These are phyloP conservation scores for Apamea anceps DNA, from an alignment of 2,888 invertebrate genomes.

Conservation along the genomic window DNA sequence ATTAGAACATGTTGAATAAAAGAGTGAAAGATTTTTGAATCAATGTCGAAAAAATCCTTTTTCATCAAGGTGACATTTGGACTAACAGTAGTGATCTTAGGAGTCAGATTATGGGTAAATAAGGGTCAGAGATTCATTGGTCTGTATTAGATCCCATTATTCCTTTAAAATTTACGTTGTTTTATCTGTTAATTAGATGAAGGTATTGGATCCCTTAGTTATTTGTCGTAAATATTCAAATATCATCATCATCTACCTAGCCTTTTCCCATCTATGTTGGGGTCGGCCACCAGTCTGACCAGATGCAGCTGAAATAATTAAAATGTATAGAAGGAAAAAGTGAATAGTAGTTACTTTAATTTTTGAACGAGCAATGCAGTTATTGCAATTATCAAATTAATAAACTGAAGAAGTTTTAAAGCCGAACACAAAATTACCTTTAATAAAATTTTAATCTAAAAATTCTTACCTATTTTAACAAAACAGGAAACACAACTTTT, in stretches of 20 bases:
- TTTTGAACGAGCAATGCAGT: not conserved
- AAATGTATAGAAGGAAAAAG: not conserved
- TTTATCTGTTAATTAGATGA: not conserved
- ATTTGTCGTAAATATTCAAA: not conserved
- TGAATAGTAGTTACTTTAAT: not conserved
- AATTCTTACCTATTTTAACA: not conserved
- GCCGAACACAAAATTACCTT: not conserved
- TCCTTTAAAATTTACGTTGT: not conserved
- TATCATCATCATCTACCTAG: too few species aligned
- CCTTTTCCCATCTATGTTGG: too few species aligned
- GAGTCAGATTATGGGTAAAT: not conserved
- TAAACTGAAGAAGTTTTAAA: too few species aligned
- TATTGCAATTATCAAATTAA: not conserved
- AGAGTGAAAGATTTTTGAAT: not conserved
- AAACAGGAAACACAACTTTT: not conserved
- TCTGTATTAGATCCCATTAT: not conserved
- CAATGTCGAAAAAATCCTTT: not conserved
- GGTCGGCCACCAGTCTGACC: too few species aligned
- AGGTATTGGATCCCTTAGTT: too few species aligned
- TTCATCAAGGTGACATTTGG: not conserved
- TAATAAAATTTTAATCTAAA: not conserved
- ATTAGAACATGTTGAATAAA: conserved; percentile 1
- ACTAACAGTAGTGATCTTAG: not conserved
- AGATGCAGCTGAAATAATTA: not conserved
- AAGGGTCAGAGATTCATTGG: not conserved